These are phyloP conservation scores for Yoshiicerus persimilis DNA, from an alignment of 1,140 invertebrate genomes.

Conservation along the genomic window DNA sequence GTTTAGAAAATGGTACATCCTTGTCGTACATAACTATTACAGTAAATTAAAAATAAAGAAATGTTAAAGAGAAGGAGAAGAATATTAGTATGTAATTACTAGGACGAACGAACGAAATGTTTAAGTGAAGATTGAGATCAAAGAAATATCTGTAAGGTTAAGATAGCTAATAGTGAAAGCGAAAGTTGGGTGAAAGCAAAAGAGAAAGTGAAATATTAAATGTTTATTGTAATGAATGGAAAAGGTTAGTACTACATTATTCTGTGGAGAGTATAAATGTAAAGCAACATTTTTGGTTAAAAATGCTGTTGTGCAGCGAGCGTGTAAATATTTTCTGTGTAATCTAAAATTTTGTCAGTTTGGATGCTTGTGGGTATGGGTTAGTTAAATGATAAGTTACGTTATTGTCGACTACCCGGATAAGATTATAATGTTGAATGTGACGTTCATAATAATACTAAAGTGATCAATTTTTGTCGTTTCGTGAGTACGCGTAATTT, in stretches of 20 bases:
- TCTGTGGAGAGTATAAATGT: background rate
- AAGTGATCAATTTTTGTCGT: constrained; percentile 22
- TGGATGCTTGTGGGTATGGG: background rate
- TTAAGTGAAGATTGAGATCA: background rate
- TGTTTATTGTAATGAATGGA: background rate
- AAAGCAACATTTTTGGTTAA: background rate
- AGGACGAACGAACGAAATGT: background rate
- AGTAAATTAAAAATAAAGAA: background rate
- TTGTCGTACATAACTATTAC: background rate
- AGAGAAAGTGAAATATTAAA: background rate
- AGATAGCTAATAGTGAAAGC: background rate
- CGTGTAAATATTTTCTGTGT: background rate
- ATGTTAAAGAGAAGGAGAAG: background rate
- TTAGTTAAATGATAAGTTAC: background rate
- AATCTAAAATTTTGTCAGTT: background rate
- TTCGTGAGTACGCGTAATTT: background rate
- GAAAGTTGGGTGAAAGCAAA: background rate
- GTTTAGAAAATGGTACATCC: background rate
- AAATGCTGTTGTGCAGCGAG: background rate
- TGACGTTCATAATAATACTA: background rate
- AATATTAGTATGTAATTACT: background rate
- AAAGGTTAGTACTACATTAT: background rate
- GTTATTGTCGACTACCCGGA: background rate
- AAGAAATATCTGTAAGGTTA: background rate
- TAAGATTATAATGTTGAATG: background rate